Conservation (phyloP, 2,888 invertebrate species). For the Conus canariensis region DNA sequence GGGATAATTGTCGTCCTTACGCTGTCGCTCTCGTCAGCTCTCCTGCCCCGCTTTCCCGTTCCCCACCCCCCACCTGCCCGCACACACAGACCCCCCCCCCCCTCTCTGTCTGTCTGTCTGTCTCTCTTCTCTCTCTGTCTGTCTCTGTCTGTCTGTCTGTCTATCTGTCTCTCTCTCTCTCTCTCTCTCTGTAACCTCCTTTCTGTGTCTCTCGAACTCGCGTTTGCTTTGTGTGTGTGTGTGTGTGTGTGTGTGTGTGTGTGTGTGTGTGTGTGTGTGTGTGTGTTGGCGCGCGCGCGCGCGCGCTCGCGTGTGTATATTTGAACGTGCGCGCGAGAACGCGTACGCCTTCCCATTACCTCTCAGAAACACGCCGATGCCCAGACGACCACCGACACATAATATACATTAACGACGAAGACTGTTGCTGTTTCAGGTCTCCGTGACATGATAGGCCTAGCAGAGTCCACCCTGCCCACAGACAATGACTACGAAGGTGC, state of each 20-base stretch:
- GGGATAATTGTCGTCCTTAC: neutral
- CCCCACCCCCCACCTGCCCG: neutral
- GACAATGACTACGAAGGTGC: neutral
- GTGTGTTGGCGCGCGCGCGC: neutral
- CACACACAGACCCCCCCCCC: neutral
- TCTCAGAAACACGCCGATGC: too few species aligned
- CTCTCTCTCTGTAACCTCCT: neutral
- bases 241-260: conserved; percentile 6
- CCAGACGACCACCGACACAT: too few species aligned
- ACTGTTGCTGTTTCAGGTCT: too few species aligned
- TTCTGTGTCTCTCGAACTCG: neutral
- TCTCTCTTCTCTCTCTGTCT: neutral
- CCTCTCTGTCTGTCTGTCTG: neutral
- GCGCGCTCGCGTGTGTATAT: too few species aligned
- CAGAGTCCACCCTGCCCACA: neutral
- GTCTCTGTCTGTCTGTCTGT: neutral
- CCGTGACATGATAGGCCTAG: too few species aligned
- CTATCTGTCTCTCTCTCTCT: neutral
- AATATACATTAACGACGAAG: too few species aligned
- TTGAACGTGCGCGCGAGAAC: too few species aligned
- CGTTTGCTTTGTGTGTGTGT: neutral
- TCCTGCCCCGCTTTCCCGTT: neutral
- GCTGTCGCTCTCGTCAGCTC: neutral
- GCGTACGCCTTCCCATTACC: too few species aligned
- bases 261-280: too few species aligned